These are phyloP conservation scores for Chionodraco myersi DNA, from an alignment of 2,113 vertebrate genomes.

Conservation along the genomic window DNA sequence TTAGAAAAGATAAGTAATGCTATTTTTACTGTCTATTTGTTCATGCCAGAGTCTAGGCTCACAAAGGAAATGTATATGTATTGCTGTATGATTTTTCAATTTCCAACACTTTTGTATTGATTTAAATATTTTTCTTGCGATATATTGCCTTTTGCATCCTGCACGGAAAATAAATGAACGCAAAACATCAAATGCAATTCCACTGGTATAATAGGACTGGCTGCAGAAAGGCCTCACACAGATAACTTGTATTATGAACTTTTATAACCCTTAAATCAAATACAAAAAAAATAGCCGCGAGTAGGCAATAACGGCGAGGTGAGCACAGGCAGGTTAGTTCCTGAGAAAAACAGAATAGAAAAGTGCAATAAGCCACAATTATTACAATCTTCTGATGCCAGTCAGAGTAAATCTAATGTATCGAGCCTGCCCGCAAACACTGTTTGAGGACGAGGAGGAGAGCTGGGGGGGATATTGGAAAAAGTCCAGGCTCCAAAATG, in stretches of 20 bases:
- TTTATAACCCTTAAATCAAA: conserved; percentile 58
- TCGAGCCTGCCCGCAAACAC: conserved; percentile 35
- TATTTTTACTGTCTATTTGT: conserved; percentile 44
- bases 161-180: background rate
- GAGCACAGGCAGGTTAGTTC: conserved; percentile 27
- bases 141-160: conserved; percentile 27
- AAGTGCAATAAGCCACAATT: conserved; percentile 71
- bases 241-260: conserved; percentile 38
- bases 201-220: background rate
- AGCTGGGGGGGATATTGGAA: conserved; percentile 33
- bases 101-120: conserved; percentile 10
- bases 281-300: conserved; percentile 47
- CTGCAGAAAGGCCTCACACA: background rate
- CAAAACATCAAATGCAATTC: background rate
- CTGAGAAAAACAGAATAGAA: conserved; percentile 25
- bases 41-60: conserved; percentile 16
- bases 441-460: conserved; percentile 32
- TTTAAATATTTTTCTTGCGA: background rate
- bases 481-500: background rate
- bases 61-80: conserved; percentile 45
- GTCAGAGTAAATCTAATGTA: conserved; percentile 63
- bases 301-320: conserved; percentile 59
- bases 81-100: conserved; percentile 29
- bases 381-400: conserved; percentile 39
- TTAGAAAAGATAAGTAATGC: conserved; percentile 2